Percentiles rank a stretch among this genome's conserved stretches.
phyloP scores from a whole-genome alignment of 1,140 invertebrate species.

The Drosophila nebulosa region DNA sequence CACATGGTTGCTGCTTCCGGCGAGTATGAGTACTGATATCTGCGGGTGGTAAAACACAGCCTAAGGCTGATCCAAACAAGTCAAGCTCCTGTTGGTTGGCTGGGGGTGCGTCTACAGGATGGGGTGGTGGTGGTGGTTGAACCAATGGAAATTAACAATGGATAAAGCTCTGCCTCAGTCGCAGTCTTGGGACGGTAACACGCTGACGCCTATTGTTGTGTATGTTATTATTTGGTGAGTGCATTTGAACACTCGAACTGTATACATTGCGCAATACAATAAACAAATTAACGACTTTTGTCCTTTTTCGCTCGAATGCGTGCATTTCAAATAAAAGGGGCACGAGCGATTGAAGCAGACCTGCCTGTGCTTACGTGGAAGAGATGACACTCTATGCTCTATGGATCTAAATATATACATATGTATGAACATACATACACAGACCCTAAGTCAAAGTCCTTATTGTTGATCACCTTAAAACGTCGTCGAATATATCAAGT shows the following conservation, averaged over 20 bases:
- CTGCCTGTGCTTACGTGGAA: not conserved
- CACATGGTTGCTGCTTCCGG: not conserved
- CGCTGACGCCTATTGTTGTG: constrained; percentile 33
- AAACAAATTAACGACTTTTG: constrained; percentile 70
- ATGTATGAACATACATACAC: too few species aligned
- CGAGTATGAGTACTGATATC: not conserved
- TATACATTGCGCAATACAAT: constrained; percentile 59
- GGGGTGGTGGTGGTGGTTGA: not conserved
- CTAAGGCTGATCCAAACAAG: not conserved
- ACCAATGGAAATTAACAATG: constrained; percentile 26
- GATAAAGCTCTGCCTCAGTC: not conserved
- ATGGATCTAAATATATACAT: not conserved
- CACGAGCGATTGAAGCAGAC: not conserved
- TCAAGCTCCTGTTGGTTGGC: not conserved
- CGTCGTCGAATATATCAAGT: too few species aligned
- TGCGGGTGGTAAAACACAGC: not conserved
- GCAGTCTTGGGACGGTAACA: constrained; percentile 6
- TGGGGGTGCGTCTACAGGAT: not conserved
- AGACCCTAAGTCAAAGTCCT: too few species aligned
- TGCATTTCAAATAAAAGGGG: constrained; percentile 12
- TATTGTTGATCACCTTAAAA: too few species aligned
- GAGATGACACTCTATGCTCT: not conserved
- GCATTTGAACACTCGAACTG: constrained; percentile 46
- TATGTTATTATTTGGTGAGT: constrained; percentile 47
- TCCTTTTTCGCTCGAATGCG: constrained; percentile 57